These are phyloP conservation scores for Kuschelorhynchus macadamiae DNA, from an alignment of 2,888 invertebrate genomes.

Conservation along the genomic window DNA sequence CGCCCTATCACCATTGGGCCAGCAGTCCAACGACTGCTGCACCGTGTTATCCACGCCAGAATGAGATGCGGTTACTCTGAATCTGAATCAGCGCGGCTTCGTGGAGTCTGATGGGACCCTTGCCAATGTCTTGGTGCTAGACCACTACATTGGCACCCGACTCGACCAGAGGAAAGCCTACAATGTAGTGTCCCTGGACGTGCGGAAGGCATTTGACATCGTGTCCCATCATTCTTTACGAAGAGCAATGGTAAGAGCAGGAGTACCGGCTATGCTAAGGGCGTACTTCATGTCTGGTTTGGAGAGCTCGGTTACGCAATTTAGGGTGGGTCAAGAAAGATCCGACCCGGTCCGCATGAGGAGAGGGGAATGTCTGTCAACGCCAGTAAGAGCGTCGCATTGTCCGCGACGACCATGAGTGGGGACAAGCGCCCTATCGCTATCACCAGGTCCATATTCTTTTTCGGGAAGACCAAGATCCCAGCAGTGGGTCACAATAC, in stretches of 20 bases:
- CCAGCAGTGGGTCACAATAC: neutral
- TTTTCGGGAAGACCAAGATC: slow-evolving; percentile 16
- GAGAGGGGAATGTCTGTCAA: slow-evolving; percentile 58
- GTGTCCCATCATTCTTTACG: slow-evolving; percentile 49
- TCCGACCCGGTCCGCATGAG: slow-evolving; percentile 48
- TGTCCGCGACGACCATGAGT: slow-evolving; percentile 14
- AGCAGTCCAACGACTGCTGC: slow-evolving; percentile 53
- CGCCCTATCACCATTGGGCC: slow-evolving; percentile 58
- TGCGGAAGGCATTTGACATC: slow-evolving; percentile 52
- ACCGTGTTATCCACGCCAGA: slow-evolving; percentile 51
- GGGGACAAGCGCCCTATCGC: slow-evolving; percentile 23
- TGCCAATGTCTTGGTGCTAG: slow-evolving; percentile 60
- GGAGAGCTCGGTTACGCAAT: slow-evolving; percentile 25
- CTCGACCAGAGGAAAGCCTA: neutral
- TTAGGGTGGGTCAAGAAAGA: slow-evolving; percentile 19
- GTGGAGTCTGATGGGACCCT: slow-evolving; percentile 63
- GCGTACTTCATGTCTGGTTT: slow-evolving; percentile 18
- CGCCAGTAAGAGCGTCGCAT: slow-evolving; percentile 39
- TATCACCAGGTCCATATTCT: neutral
- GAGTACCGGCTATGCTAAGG: slow-evolving; percentile 20
- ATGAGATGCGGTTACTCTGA: slow-evolving; percentile 30
- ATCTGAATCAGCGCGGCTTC: slow-evolving; percentile 58
- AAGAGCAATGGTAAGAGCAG: slow-evolving; percentile 42
- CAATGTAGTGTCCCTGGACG: slow-evolving; percentile 47
- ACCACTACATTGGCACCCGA: slow-evolving; percentile 46